Base-by-base conservation (phyloP, 2,888 invertebrate genomes). In the Meteorus cinctellus region DNA sequence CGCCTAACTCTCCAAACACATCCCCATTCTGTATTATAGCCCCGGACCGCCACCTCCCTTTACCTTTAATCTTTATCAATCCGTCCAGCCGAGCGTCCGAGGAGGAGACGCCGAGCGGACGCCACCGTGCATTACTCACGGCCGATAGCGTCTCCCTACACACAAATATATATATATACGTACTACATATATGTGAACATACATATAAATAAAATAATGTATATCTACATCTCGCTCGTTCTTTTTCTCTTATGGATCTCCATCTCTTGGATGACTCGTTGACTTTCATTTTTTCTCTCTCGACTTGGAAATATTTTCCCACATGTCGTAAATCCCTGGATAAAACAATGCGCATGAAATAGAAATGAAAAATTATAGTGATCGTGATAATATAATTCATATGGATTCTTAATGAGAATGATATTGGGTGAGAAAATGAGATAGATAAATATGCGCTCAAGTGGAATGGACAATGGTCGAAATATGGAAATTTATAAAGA, bases 41-140 rank as follows among this genome's bases (percentile, higher is more conserved):
- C 51, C 41, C 71, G 76, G 63, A 76, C 77, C 78, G 72, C 79
- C 83, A 81, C 80, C 81, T 83, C 81, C 80, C 79, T 83, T 87
- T 86, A 88, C 88, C 88, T 88, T 88, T 88, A 89, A 88, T 89
- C 88, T 88, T 88, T 89, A 87, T 88, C 89, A 88, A 88, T 88
- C 86, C 88, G 85, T 84, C 85, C 86, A 85, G 83, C 81, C 86
- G 81, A 82, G 82, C 82, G 81, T 80, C 81, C 80, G 80, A 79
- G 79, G 74, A 80, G 59, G 60, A 78, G 82, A 79, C 80, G 78
- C 81, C 82, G 82, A 80, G 81, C 81, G 82, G 82, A 85, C 85
- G 86, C 86, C 86, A 82, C 84, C 84, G 85, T 82, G 86, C 83
- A 86, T 88, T 88, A 87, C 86, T 87, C 86, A 88, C 87, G 86